Evolutionary conservation across 2,888 invertebrate genomes (phyloP), one percentile per base, ranked within the genome.

Genomic region (Lasioglossum lativentre): DNA sequence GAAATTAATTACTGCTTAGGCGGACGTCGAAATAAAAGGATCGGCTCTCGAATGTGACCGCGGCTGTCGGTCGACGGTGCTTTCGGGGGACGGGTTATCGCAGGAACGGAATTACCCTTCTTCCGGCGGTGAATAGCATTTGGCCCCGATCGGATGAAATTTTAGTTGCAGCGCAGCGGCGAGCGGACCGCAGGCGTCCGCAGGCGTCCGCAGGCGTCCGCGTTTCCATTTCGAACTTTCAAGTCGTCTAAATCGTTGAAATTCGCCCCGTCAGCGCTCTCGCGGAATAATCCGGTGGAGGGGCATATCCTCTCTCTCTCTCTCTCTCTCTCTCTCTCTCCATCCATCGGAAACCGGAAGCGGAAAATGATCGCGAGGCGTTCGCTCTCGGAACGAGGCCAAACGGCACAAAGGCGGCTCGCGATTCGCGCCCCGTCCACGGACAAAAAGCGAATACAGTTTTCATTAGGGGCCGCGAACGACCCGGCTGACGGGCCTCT

Each of bases 401-500:
- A 66, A 34, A 5, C 63, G 66, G 19, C 38, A 83, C 72, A 73
- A 82, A 82, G 52, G 59, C 63, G 40, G 23, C 16, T 19, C 34
- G 23, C 66, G 66, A 73, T 79, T 66, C n/a, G 75, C 38, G 68
- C 47, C 66, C 68, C 71, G 72, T 45, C 30, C 8, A 47, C 27
- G 19, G 45, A 72, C 30, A 45, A 59, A 79, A 68, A 81, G 79
- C 68, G 68, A 70, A 70, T 78, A 78, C 68, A 71, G 68, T 34
- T 80, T 88, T 86, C 80, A 86, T 86, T 74, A 70, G 71, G 59
- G 52, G 83, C 4, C 56, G 56, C 56, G 56, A 56, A n/a, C 56
- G 56, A 56, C 56, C 56, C 45, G 71, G 40, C 34, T 3, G n/a
- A n/a, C 34, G 34, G 3, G 34, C 59, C 23, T 30, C 56, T 30